Base-by-base conservation (phyloP, 2,797 vertebrate species). In the Natrix natrix region DNA sequence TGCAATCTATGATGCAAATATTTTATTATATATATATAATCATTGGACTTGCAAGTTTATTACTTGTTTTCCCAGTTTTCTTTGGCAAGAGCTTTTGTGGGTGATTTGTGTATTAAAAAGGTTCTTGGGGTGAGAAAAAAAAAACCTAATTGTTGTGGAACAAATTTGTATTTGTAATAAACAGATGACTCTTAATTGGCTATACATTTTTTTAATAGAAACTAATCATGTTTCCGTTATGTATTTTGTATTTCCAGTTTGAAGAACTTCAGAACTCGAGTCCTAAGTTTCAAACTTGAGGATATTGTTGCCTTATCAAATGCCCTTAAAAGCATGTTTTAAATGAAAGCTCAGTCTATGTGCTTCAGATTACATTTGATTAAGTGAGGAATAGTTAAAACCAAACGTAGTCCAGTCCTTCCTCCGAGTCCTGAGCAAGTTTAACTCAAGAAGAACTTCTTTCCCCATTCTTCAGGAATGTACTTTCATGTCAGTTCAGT, bases 111-210 rank as follows among this genome's bases (percentile, higher is more conserved):
- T 97, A 96, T 91, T 96, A 95, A 95, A 92, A 97, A 96, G 96
- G 95, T 91, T 95, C 96, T 96, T 94, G 96, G 96, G 83, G 95
- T 96, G 94, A 95, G 96, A 93, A 97, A 96, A 78, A 96, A 63
- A 95, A 96, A 63, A 95, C 95, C 96, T 97, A 95, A 96, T 95
- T 98, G 97, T 97, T 98, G 98, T 98, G 97, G 94, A 97, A 97
- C 91, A 95, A 97, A 97, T 97, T 97, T 97, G 98, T 98, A 97
- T 97, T 97, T 97, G 96, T 97, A 98, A 98, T 98, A 98, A 98
- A 98, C 95, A 96, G 96, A 96, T 96, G 94, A 88, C 90, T 74
- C 93, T 87, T 96, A 95, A 60, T 91, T 93, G 94, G 90, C 74
- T 94, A 48, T 86, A 88, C 88, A 28, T 37, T 89, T 93, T 89